A percentile compares a stretch with the other conserved stretches of the same genome.
Evolutionary conservation across 64 coral and sea anemone species (phyloP).

Genomic region (Exaiptasia diaphana): DNA sequence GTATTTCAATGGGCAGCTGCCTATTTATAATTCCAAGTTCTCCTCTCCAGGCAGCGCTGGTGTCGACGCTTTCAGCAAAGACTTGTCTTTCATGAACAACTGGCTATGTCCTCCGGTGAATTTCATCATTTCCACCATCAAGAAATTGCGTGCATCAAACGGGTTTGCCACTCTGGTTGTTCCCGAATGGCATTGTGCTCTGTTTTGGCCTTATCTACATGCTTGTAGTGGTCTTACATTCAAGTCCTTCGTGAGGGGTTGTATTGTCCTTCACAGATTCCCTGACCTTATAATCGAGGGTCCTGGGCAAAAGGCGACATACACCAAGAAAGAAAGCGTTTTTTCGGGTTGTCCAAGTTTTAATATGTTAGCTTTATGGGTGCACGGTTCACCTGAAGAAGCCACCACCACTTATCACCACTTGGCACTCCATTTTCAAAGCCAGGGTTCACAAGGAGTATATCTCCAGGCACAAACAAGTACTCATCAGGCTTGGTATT

Average conservation of each 20-base stretch:
- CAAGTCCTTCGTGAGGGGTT: constrained; percentile 4
- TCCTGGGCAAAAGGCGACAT: not conserved
- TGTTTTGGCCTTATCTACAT: constrained; percentile 18
- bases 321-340: not conserved
- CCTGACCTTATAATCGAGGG: constrained; percentile 5
- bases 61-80: too few relatives aligned
- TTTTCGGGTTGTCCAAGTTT: not conserved
- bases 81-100: constrained; percentile 11
- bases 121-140: constrained; percentile 15
- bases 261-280: constrained; percentile 2
- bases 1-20: constrained; percentile 31
- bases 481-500: constrained; percentile 1
- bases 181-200: constrained; percentile 13
- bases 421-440: constrained; percentile 49
- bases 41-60: too few relatives aligned
- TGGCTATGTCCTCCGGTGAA: not conserved
- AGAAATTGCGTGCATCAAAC: not conserved
- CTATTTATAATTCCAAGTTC: too few relatives aligned
- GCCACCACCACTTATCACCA: constrained; percentile 64
- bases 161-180: constrained; percentile 27
- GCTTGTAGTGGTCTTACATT: not conserved
- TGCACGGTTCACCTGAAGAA: constrained; percentile 47
- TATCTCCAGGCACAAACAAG: constrained; percentile 64
- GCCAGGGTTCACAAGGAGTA: constrained; percentile 54
- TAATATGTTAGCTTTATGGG: constrained; percentile 3